Percentiles rank a stretch among this genome's conserved stretches.
These are phyloP conservation scores for Dicaeum eximium DNA, from an alignment of 2,113 vertebrate species.

Conservation along the genomic window DNA sequence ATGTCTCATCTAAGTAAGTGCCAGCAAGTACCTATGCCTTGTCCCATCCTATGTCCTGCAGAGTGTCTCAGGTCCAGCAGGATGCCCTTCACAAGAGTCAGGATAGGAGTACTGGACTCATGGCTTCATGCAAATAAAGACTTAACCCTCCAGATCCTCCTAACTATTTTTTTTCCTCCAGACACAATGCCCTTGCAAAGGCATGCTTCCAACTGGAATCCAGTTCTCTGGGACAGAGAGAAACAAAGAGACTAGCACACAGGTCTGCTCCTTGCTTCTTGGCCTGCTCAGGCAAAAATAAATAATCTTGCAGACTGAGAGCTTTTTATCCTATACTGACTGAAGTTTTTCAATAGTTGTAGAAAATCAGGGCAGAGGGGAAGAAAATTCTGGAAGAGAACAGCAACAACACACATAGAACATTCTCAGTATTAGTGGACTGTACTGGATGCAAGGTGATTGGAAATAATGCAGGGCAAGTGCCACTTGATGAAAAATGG, in stretches of 20 bases:
- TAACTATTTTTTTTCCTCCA: background rate
- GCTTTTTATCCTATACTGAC: background rate
- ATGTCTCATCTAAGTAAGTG: background rate
- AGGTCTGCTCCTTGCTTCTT: background rate
- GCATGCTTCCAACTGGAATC: background rate
- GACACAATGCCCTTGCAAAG: background rate
- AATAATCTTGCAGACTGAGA: background rate
- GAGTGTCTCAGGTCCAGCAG: background rate
- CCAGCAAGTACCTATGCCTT: background rate
- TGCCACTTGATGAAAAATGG: background rate
- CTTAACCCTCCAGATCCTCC: background rate
- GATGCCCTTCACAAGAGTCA: background rate
- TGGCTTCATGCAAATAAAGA: background rate
- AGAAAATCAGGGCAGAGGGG: background rate
- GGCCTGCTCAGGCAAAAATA: background rate
- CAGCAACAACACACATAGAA: background rate
- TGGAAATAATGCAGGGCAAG: background rate
- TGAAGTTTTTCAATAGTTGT: background rate
- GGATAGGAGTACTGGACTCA: background rate
- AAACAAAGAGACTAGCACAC: background rate
- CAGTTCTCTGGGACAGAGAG: background rate
- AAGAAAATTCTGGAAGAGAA: background rate
- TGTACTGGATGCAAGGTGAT: background rate
- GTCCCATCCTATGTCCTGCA: background rate
- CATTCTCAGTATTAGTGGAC: background rate